These are phyloP conservation scores for Drosophila borborema DNA, from an alignment of 2,888 invertebrate genomes.

Conservation along the genomic window DNA sequence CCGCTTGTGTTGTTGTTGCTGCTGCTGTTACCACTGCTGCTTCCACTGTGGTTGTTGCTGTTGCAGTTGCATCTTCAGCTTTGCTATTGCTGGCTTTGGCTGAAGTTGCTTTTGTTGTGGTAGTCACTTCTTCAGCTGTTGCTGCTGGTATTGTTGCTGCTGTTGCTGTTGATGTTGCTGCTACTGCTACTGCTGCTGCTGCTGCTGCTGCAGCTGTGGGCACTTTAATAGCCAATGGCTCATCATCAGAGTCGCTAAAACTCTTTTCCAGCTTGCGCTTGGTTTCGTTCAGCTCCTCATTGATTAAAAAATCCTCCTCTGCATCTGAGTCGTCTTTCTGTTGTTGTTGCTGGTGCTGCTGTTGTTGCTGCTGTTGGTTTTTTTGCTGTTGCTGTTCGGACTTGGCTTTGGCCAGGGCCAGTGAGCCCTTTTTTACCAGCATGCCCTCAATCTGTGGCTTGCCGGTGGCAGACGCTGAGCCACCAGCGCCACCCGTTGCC, in stretches of 20 bases:
- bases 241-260: slow-evolving; percentile 89
- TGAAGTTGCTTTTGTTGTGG: slow-evolving; percentile 44
- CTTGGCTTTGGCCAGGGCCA: slow-evolving; percentile 74
- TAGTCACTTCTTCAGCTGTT: background rate
- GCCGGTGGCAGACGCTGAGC: slow-evolving; percentile 19
- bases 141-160: background rate
- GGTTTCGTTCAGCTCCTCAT: slow-evolving; percentile 82
- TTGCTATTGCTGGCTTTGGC: slow-evolving; percentile 14
- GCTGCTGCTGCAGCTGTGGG: slow-evolving; percentile 53
- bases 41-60: slow-evolving; percentile 18
- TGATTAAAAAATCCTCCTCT: slow-evolving; percentile 83
- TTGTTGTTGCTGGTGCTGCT: slow-evolving; percentile 38
- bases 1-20: slow-evolving; percentile 15
- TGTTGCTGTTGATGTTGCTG: background rate
- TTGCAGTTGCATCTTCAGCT: slow-evolving; percentile 32
- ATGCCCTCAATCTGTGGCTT: slow-evolving; percentile 71
- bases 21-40: slow-evolving; percentile 45
- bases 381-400: slow-evolving; percentile 64
- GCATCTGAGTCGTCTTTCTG: slow-evolving; percentile 75
- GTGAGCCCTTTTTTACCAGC: slow-evolving; percentile 82
- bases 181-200: slow-evolving; percentile 9
- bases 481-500: slow-evolving; percentile 39
- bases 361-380: slow-evolving; percentile 40
- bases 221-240: slow-evolving; percentile 87
- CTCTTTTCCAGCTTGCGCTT: slow-evolving; percentile 85